Evolutionary conservation across 2,113 vertebrate species (phyloP), one percentile per base, ranked within the genome.

Genomic region (Sminthopsis crassicaudata): DNA sequence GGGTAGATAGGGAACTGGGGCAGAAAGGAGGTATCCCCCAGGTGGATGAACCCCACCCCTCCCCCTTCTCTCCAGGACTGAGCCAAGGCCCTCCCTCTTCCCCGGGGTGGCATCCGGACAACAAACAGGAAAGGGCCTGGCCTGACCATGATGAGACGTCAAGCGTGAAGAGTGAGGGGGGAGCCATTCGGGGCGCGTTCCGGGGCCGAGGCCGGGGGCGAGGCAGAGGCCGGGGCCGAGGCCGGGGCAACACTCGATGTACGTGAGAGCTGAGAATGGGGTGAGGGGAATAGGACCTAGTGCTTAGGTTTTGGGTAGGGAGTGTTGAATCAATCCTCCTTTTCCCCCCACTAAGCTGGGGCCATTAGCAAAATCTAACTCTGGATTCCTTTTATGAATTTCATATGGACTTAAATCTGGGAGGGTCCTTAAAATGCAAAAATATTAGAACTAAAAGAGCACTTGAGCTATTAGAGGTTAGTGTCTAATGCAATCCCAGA

Each of bases 111-210:
- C 99, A 99, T 98, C 99, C 99, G 0, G 99, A 99, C 96, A 99
- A 98, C 97, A 99, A 99, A 98, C 99, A 99, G 1, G 99, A 99
- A 97, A 99, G 99, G 12, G 99, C 99, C 97, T 99, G 99, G 99
- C 99, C 99, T 4, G 99, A 99, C 93, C 99, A 99, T 6, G 99
- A 99, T 0, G 99, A 99, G 98, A 99, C 99, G 57, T 99, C 99
- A 92, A 99, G 99, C 0, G 99, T 99, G 98, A 99, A 99, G 98
- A 99, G 99, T 3, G 99, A 99, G 97, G 99, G 99, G 97, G 99
- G 99, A 25, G 99, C 99, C 0, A 99, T 99, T 96, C 99, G 99
- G 51, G 99, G 99, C 30, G 99, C 99, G 88, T 99, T 99, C 98
- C 98, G 99, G 94, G 99, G 99, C 57, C 98, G 99, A 0, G 99